Base-by-base conservation (phyloP, 2,888 invertebrate genomes). In the Anthoptus insignis region DNA sequence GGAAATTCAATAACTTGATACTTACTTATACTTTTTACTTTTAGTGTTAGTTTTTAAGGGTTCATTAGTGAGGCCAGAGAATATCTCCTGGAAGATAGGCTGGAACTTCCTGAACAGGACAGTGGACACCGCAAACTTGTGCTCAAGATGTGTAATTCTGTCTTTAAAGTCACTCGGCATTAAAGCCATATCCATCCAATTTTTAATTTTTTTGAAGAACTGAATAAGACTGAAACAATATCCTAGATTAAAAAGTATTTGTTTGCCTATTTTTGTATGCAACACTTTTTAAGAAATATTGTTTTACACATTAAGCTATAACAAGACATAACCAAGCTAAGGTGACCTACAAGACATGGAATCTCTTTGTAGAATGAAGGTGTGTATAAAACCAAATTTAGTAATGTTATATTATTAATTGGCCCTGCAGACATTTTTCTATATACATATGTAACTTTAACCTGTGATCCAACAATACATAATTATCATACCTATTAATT, bases 121-220 rank as follows among this genome's bases (percentile, higher is more conserved):
- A 75, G 97, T 97, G 1, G 99, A 98, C 1, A 99, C 99, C 54
- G 97, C 97, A 93, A 99, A 99, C 81, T 98, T 98, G 64, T 97
- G 95, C 80, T 99, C 97, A 65, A 99, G 88, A 67, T 96, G 95
- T 67, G 97, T 96, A 64, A 99, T 97, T 86, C 97, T 97, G 52
- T 95, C 95, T 67, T 96, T 94, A 82, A 99, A 98, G 64, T 97
- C 97, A 74, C 96, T 95, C 0, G 98, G 95, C 88, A 98, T 95
- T 71, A 96, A 96, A 1, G 98, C 97, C 98, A 99, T 99, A 78
- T 98, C 98, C 67, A 97, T 96, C 99, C 99, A 99, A 81, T 97
- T 97, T 82, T 97, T 97, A 80, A 99, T 98, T 93, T 99, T 99
- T 71, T 95, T 96, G 82, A 99, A 99, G 89, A 99, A 99, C 79